These are phyloP conservation scores for Meghimatium bilineatum DNA, from an alignment of 2,888 invertebrate genomes.

Conservation along the genomic window DNA sequence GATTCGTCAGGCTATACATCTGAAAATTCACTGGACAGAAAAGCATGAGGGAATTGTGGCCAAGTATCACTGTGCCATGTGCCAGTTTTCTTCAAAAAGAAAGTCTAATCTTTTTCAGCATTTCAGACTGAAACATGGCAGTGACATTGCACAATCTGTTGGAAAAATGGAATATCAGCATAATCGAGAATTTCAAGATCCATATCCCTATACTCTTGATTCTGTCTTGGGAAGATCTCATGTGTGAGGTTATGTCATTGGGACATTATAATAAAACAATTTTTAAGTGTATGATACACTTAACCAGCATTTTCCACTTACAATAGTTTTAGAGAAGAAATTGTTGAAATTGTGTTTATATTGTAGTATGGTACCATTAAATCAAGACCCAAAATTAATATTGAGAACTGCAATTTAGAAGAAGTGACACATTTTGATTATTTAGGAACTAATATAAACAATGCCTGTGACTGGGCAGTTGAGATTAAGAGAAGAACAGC, in stretches of 20 bases:
- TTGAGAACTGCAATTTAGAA: too few relatives aligned
- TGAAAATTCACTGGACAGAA: conserved; percentile 46
- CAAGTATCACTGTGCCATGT: conserved; percentile 40
- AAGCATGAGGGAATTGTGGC: conserved; percentile 45
- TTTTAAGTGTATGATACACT: too few relatives aligned
- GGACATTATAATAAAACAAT: too few relatives aligned
- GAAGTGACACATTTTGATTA: too few relatives aligned
- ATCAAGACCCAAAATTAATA: too few relatives aligned
- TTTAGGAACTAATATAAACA: too few relatives aligned
- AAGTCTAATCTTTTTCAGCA: conserved; percentile 43
- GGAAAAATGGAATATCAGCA: conserved; percentile 33
- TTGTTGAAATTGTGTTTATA: too few relatives aligned
- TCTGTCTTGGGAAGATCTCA: conserved; percentile 8
- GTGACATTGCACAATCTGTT: conserved; percentile 15
- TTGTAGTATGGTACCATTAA: too few relatives aligned
- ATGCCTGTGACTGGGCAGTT: too few relatives aligned
- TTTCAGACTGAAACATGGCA: conserved; percentile 33
- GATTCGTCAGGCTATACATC: conserved; percentile 29
- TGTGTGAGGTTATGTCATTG: not conserved
- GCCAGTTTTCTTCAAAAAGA: conserved; percentile 33
- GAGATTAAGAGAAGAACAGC: too few relatives aligned
- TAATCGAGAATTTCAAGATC: conserved; percentile 41
- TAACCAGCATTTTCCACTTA: too few relatives aligned
- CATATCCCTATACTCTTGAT: conserved; percentile 38
- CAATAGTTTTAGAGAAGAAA: too few relatives aligned